Percentiles rank a stretch among this genome's conserved stretches.
Evolutionary conservation across 1,140 invertebrate species (phyloP).

Genomic region (Drosophila nigrodunni): DNA sequence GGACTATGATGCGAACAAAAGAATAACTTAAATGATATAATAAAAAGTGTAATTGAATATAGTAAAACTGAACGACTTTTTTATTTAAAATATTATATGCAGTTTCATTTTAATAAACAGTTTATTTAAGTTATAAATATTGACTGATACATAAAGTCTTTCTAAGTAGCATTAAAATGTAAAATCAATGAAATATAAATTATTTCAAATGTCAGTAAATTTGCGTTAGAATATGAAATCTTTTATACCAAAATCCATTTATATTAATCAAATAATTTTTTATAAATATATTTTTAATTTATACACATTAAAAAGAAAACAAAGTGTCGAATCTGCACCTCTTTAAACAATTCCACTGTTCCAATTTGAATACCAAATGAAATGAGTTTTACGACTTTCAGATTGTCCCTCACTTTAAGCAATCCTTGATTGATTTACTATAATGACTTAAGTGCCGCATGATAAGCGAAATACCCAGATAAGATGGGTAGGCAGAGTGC

Average conservation of each 20-base stretch:
- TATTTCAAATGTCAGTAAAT: neutral
- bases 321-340: neutral
- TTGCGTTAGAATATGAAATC: neutral
- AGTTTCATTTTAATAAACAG: too few species aligned
- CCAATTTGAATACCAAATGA: conserved; percentile 21
- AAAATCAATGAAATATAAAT: neutral
- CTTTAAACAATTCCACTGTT: neutral
- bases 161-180: neutral
- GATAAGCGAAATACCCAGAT: conserved; percentile 55
- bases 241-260: neutral
- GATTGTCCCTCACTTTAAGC: conserved; percentile 12
- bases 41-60: too few species aligned
- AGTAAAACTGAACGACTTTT: too few species aligned
- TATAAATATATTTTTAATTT: conserved; percentile 8
- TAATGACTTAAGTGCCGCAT: conserved; percentile 43
- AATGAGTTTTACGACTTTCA: conserved; percentile 3
- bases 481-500: conserved; percentile 35
- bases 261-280: conserved; percentile 9
- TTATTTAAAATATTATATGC: too few species aligned
- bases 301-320: neutral
- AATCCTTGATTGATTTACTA: conserved; percentile 64
- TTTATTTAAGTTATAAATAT: too few species aligned
- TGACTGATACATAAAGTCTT: too few species aligned
- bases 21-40: too few species aligned
- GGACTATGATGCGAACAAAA: neutral